These are phyloP conservation scores for Gorsachius magnificus DNA, from an alignment of 2,797 vertebrate species.

Conservation along the genomic window DNA sequence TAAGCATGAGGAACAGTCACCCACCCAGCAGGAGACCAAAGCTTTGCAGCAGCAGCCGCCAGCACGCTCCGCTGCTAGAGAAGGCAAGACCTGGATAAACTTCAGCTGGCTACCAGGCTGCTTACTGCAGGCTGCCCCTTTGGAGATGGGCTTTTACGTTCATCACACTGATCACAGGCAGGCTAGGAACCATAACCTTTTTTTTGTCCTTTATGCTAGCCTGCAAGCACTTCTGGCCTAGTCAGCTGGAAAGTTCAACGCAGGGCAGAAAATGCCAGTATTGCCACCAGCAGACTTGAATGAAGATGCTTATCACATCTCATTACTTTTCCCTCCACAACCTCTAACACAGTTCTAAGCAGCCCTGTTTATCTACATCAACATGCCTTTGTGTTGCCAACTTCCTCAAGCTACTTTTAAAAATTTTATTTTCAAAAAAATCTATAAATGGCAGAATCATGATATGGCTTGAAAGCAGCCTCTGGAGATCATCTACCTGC, in stretches of 20 bases:
- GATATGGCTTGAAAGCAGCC: not conserved
- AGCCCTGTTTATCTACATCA: not conserved
- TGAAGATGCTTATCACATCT: not conserved
- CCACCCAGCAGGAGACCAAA: not conserved
- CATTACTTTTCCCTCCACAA: not conserved
- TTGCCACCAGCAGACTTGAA: not conserved
- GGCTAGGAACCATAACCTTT: not conserved
- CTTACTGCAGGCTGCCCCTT: not conserved
- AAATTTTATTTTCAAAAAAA: not conserved
- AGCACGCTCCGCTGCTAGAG: fast-evolving
- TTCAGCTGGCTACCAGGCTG: not conserved
- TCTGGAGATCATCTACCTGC: not conserved
- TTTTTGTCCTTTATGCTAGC: not conserved
- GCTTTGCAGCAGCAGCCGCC: not conserved
- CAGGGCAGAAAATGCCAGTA: not conserved
- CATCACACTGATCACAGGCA: not conserved
- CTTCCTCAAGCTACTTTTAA: not conserved
- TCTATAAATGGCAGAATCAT: not conserved
- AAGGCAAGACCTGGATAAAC: not conserved
- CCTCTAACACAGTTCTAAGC: not conserved
- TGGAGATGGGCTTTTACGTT: not conserved
- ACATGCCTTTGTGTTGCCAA: not conserved
- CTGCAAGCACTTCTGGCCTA: not conserved
- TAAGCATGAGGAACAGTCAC: not conserved
- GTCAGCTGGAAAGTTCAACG: not conserved